These are phyloP conservation scores for Scrobipalpa costella DNA, from an alignment of 2,888 invertebrate genomes.

Conservation along the genomic window DNA sequence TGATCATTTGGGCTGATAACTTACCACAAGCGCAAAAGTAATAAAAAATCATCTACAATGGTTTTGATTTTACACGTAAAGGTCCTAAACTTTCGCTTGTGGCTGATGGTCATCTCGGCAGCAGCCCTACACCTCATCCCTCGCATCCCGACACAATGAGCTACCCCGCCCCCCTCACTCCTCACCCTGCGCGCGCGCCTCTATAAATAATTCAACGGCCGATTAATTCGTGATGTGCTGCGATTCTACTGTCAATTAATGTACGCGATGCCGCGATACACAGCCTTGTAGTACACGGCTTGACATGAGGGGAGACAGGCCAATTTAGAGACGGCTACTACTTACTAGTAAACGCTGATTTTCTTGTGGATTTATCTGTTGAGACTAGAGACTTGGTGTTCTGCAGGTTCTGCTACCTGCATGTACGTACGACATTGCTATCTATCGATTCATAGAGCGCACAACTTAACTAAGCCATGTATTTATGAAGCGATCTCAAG, in stretches of 20 bases:
- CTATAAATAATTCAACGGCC: slow-evolving; percentile 75
- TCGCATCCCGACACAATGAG: slow-evolving; percentile 69
- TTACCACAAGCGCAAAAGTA: too few relatives aligned
- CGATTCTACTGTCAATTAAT: slow-evolving; percentile 79
- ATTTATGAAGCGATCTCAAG: too few relatives aligned
- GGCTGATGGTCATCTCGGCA: too few relatives aligned
- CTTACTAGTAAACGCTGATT: neutral
- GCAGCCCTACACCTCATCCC: slow-evolving; percentile 62
- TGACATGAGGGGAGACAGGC: slow-evolving; percentile 8
- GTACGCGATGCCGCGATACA: slow-evolving; percentile 35
- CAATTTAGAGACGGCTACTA: slow-evolving; percentile 9
- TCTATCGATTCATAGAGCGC: too few relatives aligned
- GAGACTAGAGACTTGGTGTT: too few relatives aligned
- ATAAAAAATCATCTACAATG: too few relatives aligned
- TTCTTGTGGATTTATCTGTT: neutral
- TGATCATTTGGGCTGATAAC: too few relatives aligned
- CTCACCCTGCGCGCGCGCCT: slow-evolving; percentile 44
- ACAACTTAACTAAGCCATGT: too few relatives aligned
- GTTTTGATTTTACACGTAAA: too few relatives aligned
- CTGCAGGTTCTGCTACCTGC: too few relatives aligned
- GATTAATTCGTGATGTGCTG: slow-evolving; percentile 75
- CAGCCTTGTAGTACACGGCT: slow-evolving; percentile 9
- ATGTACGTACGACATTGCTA: too few relatives aligned
- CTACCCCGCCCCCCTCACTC: slow-evolving; percentile 33
- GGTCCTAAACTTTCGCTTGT: too few relatives aligned